Base-by-base conservation (phyloP, 2,113 vertebrate genomes). In the Halcyon malimbica region DNA sequence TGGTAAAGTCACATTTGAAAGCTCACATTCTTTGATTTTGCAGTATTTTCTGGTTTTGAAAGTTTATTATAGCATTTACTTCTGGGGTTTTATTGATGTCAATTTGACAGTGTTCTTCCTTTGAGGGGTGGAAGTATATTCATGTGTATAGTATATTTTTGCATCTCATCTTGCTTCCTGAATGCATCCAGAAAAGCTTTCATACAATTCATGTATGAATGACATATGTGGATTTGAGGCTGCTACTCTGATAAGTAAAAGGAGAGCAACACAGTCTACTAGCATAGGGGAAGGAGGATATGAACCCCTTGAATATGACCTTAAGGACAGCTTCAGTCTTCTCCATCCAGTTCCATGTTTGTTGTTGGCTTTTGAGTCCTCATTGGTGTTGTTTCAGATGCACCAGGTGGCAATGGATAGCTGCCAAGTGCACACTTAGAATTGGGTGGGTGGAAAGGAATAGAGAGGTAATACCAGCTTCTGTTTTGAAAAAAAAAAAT, bases 41-140 rank as follows among this genome's bases (percentile, higher is more conserved):
- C 31, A 78, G 13, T 94, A 60, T 73, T 84, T 92, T 96, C 33
- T 92, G 24, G 26, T 46, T 94, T 81, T 75, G 35, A 29, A 92
- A 44, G 37, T 79, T 77, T 77, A 50, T 71, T 89, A 57, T 50
- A 65, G 21, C 21, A 16, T 91, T 35, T 89, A 53, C 33, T 94
- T 78, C 24, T 88, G 53, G 33, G 57, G 46, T 83, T 92, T 81
- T 87, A 56, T 46, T 81, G 54, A 71, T 75, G 39, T 56, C 41
- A 51, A 1, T 64, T 83, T 68, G 31, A 56, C 31, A 75, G 24
- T 23, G 25, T 35, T 76, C 37, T 75, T 65, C 48, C 13, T 62
- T 89, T 8, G 13, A 83, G 85, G 39, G 8, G 12, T 6, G 26
- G 51, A 85, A 71, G 12, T 39, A 13, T 10, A 18, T 86, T 79